Percentiles rank a stretch among this genome's conserved stretches.
These are phyloP conservation scores for Cirrhinus mrigala DNA, from an alignment of 2,797 vertebrate genomes.

Conservation along the genomic window DNA sequence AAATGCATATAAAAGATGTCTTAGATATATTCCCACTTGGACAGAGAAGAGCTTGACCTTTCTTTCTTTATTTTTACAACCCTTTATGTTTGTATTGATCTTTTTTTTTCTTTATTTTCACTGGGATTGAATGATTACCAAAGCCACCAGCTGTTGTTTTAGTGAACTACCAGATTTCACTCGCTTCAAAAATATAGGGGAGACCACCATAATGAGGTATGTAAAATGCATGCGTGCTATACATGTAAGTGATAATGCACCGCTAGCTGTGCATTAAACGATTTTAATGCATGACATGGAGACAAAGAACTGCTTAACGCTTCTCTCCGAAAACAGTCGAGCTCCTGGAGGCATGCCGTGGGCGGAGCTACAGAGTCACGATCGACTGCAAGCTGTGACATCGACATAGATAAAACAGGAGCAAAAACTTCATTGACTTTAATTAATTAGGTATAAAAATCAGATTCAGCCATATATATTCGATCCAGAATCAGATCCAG, in stretches of 20 bases:
- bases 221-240: slow-evolving; percentile 36
- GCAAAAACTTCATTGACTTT: too few species aligned
- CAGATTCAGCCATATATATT: too few species aligned
- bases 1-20: slow-evolving; percentile 75
- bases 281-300: too few species aligned
- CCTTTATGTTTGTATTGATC: slow-evolving; percentile 62
- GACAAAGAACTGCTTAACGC: too few species aligned
- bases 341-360: too few species aligned
- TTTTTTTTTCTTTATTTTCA: slow-evolving; percentile 64
- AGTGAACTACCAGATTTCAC: slow-evolving; percentile 52
- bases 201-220: slow-evolving; percentile 47
- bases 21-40: slow-evolving; percentile 70
- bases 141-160: slow-evolving; percentile 59
- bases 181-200: slow-evolving; percentile 53
- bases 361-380: too few species aligned
- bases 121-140: slow-evolving; percentile 65
- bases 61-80: slow-evolving; percentile 68
- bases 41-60: slow-evolving; percentile 67
- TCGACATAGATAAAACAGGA: too few species aligned
- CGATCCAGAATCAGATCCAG: too few species aligned
- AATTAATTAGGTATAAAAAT: too few species aligned
- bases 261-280: too few species aligned
- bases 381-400: too few species aligned
- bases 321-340: too few species aligned
- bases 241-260: background rate